phyloP scores from a whole-genome alignment of 2,797 vertebrate species.

The Lophotriccus pileatus region DNA sequence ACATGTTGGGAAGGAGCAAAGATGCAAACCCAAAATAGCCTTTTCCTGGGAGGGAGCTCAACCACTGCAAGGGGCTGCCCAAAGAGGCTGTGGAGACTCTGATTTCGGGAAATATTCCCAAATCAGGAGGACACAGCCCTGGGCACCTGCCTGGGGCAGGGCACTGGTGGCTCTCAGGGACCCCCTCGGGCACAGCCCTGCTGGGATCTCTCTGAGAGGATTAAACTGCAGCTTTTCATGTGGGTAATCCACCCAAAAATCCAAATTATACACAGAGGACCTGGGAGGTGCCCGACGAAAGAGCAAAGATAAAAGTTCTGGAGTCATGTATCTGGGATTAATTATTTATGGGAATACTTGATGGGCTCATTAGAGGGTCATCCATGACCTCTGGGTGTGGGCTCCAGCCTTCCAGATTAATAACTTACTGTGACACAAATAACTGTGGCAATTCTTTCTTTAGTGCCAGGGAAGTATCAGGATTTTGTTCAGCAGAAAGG shows the following conservation, averaged over 20 bases:
- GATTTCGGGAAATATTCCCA: rapidly evolving
- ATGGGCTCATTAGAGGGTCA: slow-evolving; percentile 49
- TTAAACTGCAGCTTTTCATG: not conserved
- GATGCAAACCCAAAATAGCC: not conserved
- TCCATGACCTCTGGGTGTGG: slow-evolving; percentile 21
- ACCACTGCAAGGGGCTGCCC: not conserved
- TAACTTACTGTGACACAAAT: slow-evolving; percentile 44
- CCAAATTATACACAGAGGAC: not conserved
- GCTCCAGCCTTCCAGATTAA: slow-evolving; percentile 37
- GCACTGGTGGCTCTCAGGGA: not conserved
- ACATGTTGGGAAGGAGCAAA: not conserved
- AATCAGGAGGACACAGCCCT: not conserved
- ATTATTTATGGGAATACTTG: slow-evolving; percentile 52
- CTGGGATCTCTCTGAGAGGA: not conserved
- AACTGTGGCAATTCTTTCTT: slow-evolving; percentile 23
- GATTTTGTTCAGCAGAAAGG: not conserved
- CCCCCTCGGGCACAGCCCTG: not conserved
- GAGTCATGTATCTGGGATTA: not conserved
- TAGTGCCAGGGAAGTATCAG: not conserved
- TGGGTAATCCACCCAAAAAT: not conserved
- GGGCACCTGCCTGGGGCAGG: not conserved
- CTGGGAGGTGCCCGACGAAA: not conserved
- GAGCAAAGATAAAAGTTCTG: not conserved
- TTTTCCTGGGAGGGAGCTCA: not conserved
- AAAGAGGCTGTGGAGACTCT: not conserved